These are phyloP conservation scores for Peromyscus leucopus DNA, from an alignment of 2,113 vertebrate species.

Conservation along the genomic window DNA sequence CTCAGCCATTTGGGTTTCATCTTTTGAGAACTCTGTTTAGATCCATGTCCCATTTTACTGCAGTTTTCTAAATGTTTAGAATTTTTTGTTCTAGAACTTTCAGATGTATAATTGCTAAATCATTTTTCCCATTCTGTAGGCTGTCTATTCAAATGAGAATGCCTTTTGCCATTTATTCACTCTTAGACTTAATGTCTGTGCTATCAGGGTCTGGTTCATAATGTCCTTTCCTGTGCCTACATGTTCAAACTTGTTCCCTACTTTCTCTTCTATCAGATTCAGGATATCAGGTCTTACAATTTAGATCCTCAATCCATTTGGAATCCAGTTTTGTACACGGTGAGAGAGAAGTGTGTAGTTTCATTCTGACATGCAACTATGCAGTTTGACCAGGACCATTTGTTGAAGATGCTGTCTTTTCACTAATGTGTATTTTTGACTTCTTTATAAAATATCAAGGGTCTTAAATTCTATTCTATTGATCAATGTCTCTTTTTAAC, in stretches of 20 bases:
- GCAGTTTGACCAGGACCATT: background rate
- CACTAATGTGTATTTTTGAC: background rate
- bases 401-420: background rate
- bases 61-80: background rate
- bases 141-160: background rate
- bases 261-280: background rate
- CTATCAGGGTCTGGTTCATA: background rate
- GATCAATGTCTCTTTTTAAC: background rate
- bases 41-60: background rate
- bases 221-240: background rate
- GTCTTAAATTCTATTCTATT: background rate
- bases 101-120: background rate
- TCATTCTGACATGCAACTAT: background rate
- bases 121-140: background rate
- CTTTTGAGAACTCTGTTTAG: background rate
- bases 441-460: background rate
- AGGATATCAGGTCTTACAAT: background rate
- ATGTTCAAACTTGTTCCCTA: background rate
- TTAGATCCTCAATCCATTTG: background rate
- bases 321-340: background rate
- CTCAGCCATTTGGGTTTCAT: background rate
- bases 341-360: background rate
- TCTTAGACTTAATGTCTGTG: background rate
- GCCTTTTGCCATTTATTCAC: background rate
- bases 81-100: background rate